Evolutionary conservation across 2,113 vertebrate species (phyloP), one percentile per base, ranked within the genome.

Genomic region (Microcebus jonahi): DNA sequence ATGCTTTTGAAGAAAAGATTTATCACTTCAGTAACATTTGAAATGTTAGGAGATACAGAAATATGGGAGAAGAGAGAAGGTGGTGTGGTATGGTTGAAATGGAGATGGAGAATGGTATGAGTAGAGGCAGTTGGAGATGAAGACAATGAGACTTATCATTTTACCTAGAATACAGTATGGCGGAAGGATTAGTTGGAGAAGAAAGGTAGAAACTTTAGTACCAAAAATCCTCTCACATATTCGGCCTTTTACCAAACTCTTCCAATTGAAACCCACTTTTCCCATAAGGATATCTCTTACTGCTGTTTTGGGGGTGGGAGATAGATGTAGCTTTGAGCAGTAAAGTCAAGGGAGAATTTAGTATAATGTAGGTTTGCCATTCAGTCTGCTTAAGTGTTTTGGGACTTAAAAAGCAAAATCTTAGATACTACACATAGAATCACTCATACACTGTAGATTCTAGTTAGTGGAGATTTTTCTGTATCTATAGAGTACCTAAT

Each of bases 1-100:
- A 88, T 50, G 34, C 48, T 68, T 79, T 59, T 71, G 71, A 67
- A 65, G 53, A 68, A 83, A 88, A 84, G 23, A 76, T 81, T 50
- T 63, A n/a, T 82, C 31, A 39, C 13, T 84, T 94, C 10, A 20
- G 23, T 88, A 48, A 80, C 29, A 36, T 63, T 89, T 91, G 65
- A 94, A 85, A 95, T 94, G 36, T 85, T 80, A 89, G 55, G n/a
- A 76, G 36, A 65, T 50, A 42, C 23, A 80, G 65, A 90, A 86
- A 57, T 70, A n/a, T 23, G 20, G 27, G 82, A 80, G 36, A 61
- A 63, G 9, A 68, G 42, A 31, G 27, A 76, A 36, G n/a, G 2
- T 94, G 18, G 3, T 86, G 7, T 86, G 48, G 2, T 85, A 0
- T 80, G 45, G 29, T 23, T 77, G 86, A 86, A 77, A 42, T 45